Percentiles rank a stretch among this genome's conserved stretches.
These are phyloP conservation scores for Stenodera caucasica DNA, from an alignment of 2,888 invertebrate species.

Conservation along the genomic window DNA sequence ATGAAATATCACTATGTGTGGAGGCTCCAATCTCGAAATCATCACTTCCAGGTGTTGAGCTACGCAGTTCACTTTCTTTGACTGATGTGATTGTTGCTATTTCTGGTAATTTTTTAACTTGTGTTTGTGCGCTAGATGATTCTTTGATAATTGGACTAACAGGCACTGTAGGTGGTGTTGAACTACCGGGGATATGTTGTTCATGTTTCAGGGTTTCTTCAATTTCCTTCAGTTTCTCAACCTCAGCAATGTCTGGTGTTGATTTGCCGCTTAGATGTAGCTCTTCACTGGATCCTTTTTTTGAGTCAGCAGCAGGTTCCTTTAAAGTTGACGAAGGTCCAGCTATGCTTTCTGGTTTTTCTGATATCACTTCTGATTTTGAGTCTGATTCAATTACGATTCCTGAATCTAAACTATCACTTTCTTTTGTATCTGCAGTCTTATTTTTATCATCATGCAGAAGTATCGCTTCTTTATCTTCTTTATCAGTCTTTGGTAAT, in stretches of 20 bases:
- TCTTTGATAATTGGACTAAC: slow-evolving; percentile 61
- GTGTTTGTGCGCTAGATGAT: slow-evolving; percentile 24
- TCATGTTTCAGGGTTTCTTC: slow-evolving; percentile 45
- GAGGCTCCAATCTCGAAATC: slow-evolving; percentile 63
- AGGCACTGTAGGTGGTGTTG: slow-evolving; percentile 71
- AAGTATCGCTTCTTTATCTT: slow-evolving; percentile 11
- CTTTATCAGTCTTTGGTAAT: slow-evolving; percentile 26
- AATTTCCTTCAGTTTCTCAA: slow-evolving; percentile 44
- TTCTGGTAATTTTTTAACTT: slow-evolving; percentile 15
- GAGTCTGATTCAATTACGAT: slow-evolving; percentile 13
- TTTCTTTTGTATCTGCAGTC: slow-evolving; percentile 15
- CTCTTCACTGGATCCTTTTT: slow-evolving; percentile 19
- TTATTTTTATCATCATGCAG: slow-evolving; percentile 20
- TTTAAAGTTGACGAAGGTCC: slow-evolving; percentile 32
- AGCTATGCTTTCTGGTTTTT: slow-evolving; percentile 29
- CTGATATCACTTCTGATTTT: not conserved
- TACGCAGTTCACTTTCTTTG: slow-evolving; percentile 60
- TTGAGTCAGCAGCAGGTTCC: slow-evolving; percentile 11
- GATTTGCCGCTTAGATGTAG: slow-evolving; percentile 47
- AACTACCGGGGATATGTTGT: slow-evolving; percentile 54
- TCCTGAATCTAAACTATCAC: slow-evolving; percentile 26
- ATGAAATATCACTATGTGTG: slow-evolving; percentile 66
- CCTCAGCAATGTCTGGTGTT: slow-evolving; percentile 48
- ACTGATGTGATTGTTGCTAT: slow-evolving; percentile 56
- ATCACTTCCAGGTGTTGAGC: slow-evolving; percentile 67